These are phyloP conservation scores for Formicarius rufipectus DNA, from an alignment of 2,113 vertebrate genomes.

Conservation along the genomic window DNA sequence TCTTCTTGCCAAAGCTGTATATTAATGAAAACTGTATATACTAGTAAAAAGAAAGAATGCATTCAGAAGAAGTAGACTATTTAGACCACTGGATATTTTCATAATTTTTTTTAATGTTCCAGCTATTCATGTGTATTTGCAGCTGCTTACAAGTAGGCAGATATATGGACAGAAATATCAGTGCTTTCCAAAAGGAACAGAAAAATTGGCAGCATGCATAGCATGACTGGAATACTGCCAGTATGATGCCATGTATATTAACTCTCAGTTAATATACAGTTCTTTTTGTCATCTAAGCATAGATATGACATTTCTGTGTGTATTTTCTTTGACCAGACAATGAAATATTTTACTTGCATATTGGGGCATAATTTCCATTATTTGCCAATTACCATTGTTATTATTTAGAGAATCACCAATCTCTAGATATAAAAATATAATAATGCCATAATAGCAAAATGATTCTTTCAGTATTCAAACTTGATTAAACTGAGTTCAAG, in stretches of 20 bases:
- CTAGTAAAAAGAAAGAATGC: not conserved
- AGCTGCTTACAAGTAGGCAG: not conserved
- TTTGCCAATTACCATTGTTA: not conserved
- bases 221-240: not conserved
- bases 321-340: not conserved
- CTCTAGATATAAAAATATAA: not conserved
- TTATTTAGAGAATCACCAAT: not conserved
- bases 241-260: accelerated
- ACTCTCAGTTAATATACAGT: too few relatives aligned
- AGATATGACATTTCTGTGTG: not conserved
- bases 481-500: not conserved
- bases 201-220: not conserved
- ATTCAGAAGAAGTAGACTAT: not conserved
- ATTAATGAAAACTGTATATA: not conserved
- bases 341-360: not conserved
- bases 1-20: not conserved
- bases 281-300: not conserved
- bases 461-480: not conserved
- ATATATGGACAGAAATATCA: accelerated
- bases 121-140: not conserved
- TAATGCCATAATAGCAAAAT: not conserved
- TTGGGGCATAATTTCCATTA: not conserved
- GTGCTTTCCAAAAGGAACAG: not conserved
- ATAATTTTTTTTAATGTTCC: not conserved
- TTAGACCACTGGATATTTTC: too few relatives aligned